Percentiles rank a stretch among this genome's conserved stretches.
Evolutionary conservation across 2,888 invertebrate genomes (phyloP).

Genomic region (Cantharis lateralis): DNA sequence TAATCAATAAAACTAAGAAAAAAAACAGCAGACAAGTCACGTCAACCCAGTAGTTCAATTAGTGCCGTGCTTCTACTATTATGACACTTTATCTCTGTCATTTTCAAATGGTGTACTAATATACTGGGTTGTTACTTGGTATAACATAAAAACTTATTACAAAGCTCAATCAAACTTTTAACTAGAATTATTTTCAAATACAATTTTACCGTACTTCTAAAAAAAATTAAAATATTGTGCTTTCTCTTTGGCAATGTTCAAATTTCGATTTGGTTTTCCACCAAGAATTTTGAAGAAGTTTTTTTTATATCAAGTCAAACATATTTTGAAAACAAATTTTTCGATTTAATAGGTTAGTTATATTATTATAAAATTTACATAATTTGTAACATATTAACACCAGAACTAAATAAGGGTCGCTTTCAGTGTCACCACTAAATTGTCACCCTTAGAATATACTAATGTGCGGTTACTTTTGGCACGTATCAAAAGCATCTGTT

Average conservation of each 20-base stretch:
- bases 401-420: background rate
- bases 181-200: background rate
- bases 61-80: slow-evolving; percentile 12
- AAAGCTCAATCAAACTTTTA: slow-evolving; percentile 6
- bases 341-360: background rate
- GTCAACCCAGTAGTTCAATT: slow-evolving; percentile 17
- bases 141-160: slow-evolving; percentile 7
- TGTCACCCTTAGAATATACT: background rate
- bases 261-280: no score
- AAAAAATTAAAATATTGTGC: background rate
- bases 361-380: background rate
- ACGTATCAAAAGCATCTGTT: background rate
- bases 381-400: background rate
- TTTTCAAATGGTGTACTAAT: slow-evolving; percentile 17
- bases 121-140: slow-evolving; percentile 6
- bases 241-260: background rate
- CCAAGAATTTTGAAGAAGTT: background rate
- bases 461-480: background rate
- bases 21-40: slow-evolving; percentile 18
- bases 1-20: slow-evolving; percentile 6
- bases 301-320: background rate
- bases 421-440: background rate
- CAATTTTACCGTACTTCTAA: background rate
- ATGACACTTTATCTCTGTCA: slow-evolving; percentile 21
- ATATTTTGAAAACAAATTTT: background rate